Percentiles rank a stretch among this genome's conserved stretches.
phyloP scores from a whole-genome alignment of 2,113 vertebrate species.

The Spea multiplicata region DNA sequence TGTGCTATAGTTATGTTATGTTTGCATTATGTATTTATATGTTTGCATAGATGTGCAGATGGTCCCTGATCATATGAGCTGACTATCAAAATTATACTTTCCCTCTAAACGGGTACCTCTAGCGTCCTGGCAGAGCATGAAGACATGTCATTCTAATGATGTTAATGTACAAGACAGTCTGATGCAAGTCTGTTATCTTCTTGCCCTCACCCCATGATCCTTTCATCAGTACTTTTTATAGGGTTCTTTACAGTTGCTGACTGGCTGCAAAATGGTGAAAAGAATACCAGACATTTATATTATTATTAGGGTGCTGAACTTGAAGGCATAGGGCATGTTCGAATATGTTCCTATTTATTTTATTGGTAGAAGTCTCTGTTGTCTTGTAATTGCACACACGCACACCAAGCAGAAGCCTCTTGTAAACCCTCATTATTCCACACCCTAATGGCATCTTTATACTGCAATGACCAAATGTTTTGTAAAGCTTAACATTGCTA shows the following conservation, averaged over 20 bases:
- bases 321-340: too few relatives aligned
- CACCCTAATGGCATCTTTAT: too few relatives aligned
- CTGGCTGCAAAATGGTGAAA: slow-evolving; percentile 60
- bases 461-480: too few relatives aligned
- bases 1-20: too few relatives aligned
- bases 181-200: slow-evolving; percentile 55
- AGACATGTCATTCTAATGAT: slow-evolving; percentile 62
- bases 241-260: slow-evolving; percentile 64
- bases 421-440: too few relatives aligned
- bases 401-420: too few relatives aligned
- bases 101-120: slow-evolving; percentile 6
- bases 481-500: too few relatives aligned
- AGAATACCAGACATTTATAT: too few relatives aligned
- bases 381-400: too few relatives aligned
- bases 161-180: slow-evolving; percentile 59
- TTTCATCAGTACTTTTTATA: slow-evolving; percentile 62
- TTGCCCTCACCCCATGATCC: slow-evolving; percentile 61
- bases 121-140: slow-evolving; percentile 64
- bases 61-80: slow-evolving; percentile 32
- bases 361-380: too few relatives aligned
- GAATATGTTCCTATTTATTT: too few relatives aligned
- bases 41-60: not conserved
- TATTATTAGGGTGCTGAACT: too few relatives aligned
- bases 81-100: not conserved
- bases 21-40: not conserved